Conservation (phyloP, 2,797 vertebrate species). For the Cossypha niveicapilla region DNA sequence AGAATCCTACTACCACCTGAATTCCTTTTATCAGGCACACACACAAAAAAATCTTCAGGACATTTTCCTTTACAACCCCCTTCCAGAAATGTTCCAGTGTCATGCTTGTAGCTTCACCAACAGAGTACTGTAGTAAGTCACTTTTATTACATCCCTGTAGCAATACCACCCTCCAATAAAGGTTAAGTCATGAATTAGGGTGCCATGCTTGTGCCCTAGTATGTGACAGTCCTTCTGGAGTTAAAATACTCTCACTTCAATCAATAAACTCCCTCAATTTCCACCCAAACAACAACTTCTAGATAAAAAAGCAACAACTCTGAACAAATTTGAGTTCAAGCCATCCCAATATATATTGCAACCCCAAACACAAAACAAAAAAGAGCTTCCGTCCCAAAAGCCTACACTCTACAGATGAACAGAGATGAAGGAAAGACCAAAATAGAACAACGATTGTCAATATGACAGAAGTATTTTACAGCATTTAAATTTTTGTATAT, state of each 20-base stretch:
- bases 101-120: neutral
- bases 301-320: neutral
- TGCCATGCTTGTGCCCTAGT: neutral
- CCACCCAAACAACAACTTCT: neutral
- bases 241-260: neutral
- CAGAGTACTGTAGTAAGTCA: neutral
- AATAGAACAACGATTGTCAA: neutral
- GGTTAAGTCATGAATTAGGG: neutral
- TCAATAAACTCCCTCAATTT: neutral
- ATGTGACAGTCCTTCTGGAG: neutral
- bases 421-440: neutral
- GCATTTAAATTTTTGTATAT: neutral
- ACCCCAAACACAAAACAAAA: neutral
- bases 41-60: neutral
- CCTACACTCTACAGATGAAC: neutral
- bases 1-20: neutral
- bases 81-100: neutral
- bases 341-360: neutral
- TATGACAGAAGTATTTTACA: neutral
- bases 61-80: neutral
- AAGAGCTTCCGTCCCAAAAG: neutral
- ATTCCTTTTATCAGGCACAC: neutral
- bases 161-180: neutral
- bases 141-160: neutral
- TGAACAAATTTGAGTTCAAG: neutral